phyloP scores from a whole-genome alignment of 2,888 invertebrate species.

The Galeruca laticollis region DNA sequence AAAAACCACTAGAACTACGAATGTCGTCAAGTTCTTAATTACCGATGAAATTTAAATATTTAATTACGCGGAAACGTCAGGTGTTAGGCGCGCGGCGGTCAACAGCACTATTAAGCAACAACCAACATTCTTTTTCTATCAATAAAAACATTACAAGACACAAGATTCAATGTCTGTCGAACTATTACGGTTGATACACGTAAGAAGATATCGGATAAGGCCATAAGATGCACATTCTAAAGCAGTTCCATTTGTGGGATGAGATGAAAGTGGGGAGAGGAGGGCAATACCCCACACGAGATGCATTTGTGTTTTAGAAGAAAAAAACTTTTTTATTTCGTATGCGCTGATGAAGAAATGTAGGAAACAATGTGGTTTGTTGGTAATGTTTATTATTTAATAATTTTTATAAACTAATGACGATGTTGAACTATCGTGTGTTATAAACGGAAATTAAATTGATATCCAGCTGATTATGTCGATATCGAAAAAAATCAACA shows the following conservation, averaged over 20 bases:
- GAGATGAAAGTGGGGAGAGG: conserved; percentile 13
- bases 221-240: conserved; percentile 24
- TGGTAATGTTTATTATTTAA: neutral
- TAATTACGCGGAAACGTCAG: conserved; percentile 27
- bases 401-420: too few relatives aligned
- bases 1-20: neutral
- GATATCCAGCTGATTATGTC: too few relatives aligned
- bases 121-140: conserved; percentile 10
- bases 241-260: conserved; percentile 12
- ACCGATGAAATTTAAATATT: conserved; percentile 19
- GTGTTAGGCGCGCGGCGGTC: conserved; percentile 23
- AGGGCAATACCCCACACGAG: conserved; percentile 31
- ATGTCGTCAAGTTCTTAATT: neutral
- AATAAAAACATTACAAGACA: conserved; percentile 15
- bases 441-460: too few relatives aligned
- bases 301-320: neutral
- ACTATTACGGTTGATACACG: neutral
- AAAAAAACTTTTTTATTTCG: neutral
- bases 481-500: too few relatives aligned
- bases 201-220: conserved; percentile 7
- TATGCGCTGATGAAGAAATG: neutral
- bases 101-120: conserved; percentile 11
- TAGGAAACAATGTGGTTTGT: neutral
- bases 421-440: too few relatives aligned
- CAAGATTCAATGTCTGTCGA: conserved; percentile 8